Evolutionary conservation across 1,140 invertebrate species (phyloP).

Genomic region (Ephestia elutella): DNA sequence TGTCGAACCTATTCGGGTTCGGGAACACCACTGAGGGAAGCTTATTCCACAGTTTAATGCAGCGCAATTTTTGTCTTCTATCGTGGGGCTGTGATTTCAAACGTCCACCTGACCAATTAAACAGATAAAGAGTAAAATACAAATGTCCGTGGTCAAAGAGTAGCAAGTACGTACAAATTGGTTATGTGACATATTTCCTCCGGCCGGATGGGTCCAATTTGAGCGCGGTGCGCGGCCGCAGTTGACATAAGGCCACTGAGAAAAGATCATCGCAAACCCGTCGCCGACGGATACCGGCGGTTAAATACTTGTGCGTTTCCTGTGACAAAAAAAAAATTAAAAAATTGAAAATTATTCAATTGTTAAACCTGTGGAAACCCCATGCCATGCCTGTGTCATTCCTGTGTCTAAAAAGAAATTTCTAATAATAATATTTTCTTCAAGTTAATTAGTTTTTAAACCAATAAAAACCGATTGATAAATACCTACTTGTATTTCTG

Average conservation of each 20-base stretch:
- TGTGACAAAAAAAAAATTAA: not conserved
- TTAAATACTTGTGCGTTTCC: not conserved
- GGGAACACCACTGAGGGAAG: too few relatives aligned
- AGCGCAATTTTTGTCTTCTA: too few relatives aligned
- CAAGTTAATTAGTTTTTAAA: too few relatives aligned
- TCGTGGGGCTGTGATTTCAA: too few relatives aligned
- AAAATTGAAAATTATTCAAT: not conserved
- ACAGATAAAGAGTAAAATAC: not conserved
- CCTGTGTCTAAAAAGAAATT: not conserved
- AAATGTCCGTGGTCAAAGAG: conserved; percentile 54
- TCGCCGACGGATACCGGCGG: not conserved
- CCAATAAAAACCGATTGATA: too few relatives aligned
- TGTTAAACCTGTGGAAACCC: too few relatives aligned
- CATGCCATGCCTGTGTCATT: not conserved
- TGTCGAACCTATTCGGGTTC: too few relatives aligned
- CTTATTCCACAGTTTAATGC: too few relatives aligned
- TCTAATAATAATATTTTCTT: not conserved
- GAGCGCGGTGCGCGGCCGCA: conserved; percentile 44
- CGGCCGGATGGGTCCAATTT: conserved; percentile 73
- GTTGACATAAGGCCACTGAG: conserved; percentile 43
- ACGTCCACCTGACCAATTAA: too few relatives aligned
- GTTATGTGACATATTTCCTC: conserved; percentile 71
- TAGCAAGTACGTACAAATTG: conserved; percentile 66
- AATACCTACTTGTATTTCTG: too few relatives aligned
- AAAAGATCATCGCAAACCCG: conserved; percentile 23